These are phyloP conservation scores for Cariama cristata DNA, from an alignment of 2,113 vertebrate species.

Conservation along the genomic window DNA sequence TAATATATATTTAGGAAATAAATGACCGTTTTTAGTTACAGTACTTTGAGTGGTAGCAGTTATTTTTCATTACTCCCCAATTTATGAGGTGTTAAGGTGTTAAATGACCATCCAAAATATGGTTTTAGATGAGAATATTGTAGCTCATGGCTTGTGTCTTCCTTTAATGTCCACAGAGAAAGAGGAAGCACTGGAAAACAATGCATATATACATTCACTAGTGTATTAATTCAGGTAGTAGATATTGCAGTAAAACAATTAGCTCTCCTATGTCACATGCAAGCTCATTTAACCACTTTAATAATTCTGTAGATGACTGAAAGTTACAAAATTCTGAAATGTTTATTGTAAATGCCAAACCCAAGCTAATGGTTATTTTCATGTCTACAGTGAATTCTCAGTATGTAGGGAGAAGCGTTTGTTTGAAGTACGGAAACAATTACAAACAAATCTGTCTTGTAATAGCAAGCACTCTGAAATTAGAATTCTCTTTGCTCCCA, in stretches of 20 bases:
- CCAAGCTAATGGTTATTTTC: neutral
- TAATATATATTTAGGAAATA: neutral
- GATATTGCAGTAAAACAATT: neutral
- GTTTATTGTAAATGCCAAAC: neutral
- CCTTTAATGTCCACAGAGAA: neutral
- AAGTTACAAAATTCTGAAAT: neutral
- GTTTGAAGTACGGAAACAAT: neutral
- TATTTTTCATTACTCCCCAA: neutral
- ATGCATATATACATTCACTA: neutral
- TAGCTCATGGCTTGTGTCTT: neutral
- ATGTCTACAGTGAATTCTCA: neutral
- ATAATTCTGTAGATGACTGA: neutral
- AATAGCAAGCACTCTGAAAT: neutral
- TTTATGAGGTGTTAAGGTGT: neutral
- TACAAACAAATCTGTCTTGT: neutral
- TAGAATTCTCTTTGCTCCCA: neutral
- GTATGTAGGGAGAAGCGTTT: neutral
- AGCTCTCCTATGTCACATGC: neutral
- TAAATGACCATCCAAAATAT: neutral
- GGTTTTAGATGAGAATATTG: neutral
- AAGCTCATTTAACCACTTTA: neutral
- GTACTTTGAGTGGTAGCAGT: neutral
- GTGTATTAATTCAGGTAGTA: neutral
- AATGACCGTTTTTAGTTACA: neutral
- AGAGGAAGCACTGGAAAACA: neutral